A percentile compares a stretch with the other conserved stretches of the same genome.
Evolutionary conservation across 2,888 invertebrate species (phyloP).

Genomic region (Synergus laeviventris): DNA sequence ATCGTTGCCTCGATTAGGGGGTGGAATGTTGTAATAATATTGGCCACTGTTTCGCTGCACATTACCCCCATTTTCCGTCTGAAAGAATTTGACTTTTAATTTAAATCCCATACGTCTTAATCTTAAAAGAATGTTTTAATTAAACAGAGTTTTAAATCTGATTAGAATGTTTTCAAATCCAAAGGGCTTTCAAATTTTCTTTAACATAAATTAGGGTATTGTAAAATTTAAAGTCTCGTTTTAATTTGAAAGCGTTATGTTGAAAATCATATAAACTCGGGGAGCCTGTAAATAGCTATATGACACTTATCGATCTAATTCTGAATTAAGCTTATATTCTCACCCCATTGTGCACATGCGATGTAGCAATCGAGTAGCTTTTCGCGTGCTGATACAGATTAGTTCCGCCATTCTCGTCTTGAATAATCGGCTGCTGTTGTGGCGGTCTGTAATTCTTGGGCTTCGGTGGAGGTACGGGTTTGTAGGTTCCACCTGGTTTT

Average conservation of each 20-base stretch:
- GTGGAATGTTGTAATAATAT: conserved; percentile 78
- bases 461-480: conserved; percentile 94
- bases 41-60: conserved; percentile 77
- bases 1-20: conserved; percentile 67
- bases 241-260: no score
- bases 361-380: conserved; percentile 76
- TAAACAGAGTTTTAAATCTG: not conserved
- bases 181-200: no score
- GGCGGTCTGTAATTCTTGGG: conserved; percentile 94
- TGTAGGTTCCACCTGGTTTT: conserved; percentile 80
- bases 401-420: conserved; percentile 71
- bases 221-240: no score
- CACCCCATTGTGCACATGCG: conserved; percentile 78
- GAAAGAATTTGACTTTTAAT: not conserved
- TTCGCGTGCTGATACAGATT: conserved; percentile 77
- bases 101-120: not conserved
- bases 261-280: no score
- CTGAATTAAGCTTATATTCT: conserved; percentile 49
- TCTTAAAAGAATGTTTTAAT: not conserved
- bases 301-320: no score
- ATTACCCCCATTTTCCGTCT: conserved; percentile 77
- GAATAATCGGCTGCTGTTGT: conserved; percentile 74
- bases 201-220: no score
- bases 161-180: not conserved
- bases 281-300: no score